A percentile compares a stretch with the other conserved stretches of the same genome.
These are phyloP conservation scores for Lasioglossum vierecki DNA, from an alignment of 2,888 invertebrate genomes.

Conservation along the genomic window DNA sequence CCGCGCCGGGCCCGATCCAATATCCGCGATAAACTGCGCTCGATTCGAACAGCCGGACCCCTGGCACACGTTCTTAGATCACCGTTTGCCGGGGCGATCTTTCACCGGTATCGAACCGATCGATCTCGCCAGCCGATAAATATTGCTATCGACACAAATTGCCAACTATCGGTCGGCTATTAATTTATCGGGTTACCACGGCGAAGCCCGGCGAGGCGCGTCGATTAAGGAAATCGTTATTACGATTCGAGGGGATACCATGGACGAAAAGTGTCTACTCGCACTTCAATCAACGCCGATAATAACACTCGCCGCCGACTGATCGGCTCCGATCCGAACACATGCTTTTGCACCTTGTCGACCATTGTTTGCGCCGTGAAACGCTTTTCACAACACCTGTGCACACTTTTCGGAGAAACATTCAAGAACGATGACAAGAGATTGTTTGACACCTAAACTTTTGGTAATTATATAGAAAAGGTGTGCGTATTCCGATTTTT, in stretches of 20 bases:
- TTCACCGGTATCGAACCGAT: slow-evolving; percentile 55
- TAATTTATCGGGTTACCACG: slow-evolving; percentile 49
- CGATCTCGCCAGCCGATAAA: slow-evolving; percentile 57
- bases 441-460: neutral
- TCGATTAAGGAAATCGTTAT: slow-evolving; percentile 55
- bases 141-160: slow-evolving; percentile 57
- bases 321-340: neutral
- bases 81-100: slow-evolving; percentile 43
- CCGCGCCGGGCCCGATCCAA: slow-evolving; percentile 21
- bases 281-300: neutral
- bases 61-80: slow-evolving; percentile 47
- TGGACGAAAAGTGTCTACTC: slow-evolving; percentile 40
- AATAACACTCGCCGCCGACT: slow-evolving; percentile 2
- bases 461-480: no score
- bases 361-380: neutral
- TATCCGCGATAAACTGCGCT: slow-evolving; percentile 50
- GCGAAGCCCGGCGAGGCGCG: slow-evolving; percentile 26
- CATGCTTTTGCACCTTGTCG: slow-evolving; percentile 1
- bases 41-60: slow-evolving; percentile 24
- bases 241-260: slow-evolving; percentile 24
- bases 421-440: neutral
- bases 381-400: neutral
- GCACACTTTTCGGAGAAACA: neutral
- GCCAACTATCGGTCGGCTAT: slow-evolving; percentile 43
- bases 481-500: no score